Conservation (phyloP, 2,113 vertebrate genomes). For the Pomatorhinus ruficollis region DNA sequence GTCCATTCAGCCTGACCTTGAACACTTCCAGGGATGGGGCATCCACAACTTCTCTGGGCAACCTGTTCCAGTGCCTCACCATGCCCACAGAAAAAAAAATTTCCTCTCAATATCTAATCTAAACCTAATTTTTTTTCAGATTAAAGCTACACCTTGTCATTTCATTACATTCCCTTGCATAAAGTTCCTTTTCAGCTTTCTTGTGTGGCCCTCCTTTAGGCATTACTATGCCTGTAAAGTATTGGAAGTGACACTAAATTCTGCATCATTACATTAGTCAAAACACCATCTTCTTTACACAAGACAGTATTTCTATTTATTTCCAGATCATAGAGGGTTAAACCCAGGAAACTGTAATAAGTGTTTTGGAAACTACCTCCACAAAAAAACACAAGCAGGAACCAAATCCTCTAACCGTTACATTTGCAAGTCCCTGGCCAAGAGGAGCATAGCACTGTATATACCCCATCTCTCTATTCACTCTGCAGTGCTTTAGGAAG, state of each 20-base stretch:
- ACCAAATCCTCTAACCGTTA: background rate
- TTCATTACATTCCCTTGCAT: background rate
- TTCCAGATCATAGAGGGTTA: background rate
- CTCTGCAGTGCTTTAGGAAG: background rate
- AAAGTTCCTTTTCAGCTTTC: background rate
- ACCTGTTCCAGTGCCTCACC: background rate
- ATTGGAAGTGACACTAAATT: background rate
- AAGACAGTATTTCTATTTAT: slow-evolving; percentile 3
- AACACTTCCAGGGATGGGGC: background rate
- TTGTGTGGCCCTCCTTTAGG: background rate
- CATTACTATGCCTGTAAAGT: slow-evolving; percentile 30
- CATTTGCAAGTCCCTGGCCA: background rate
- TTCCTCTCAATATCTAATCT: background rate
- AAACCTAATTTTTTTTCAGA: background rate
- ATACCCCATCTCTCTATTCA: background rate
- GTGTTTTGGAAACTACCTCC: background rate
- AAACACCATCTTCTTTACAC: background rate
- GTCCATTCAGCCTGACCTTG: background rate
- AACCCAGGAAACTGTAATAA: background rate
- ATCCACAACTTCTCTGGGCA: background rate
- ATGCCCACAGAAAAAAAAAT: background rate
- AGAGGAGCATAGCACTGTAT: background rate
- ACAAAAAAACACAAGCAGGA: background rate
- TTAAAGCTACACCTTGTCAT: background rate
- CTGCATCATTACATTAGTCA: background rate